phyloP scores from a whole-genome alignment of 2,113 vertebrate species.

The Lophura nycthemera region DNA sequence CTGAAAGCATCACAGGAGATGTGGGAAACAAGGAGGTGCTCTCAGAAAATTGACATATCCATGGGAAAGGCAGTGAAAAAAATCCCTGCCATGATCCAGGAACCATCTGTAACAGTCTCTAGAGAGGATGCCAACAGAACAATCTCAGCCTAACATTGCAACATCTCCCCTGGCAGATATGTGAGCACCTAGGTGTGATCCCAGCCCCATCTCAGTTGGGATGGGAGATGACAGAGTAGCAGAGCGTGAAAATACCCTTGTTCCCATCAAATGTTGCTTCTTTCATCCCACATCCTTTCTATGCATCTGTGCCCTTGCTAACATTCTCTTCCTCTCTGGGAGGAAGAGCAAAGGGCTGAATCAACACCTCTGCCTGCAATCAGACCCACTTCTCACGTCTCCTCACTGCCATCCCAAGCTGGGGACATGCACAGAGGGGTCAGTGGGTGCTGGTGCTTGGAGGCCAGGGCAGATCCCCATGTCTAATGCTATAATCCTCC shows the following conservation, averaged over 20 bases:
- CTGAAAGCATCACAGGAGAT: neutral
- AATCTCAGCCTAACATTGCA: neutral
- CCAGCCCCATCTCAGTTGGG: neutral
- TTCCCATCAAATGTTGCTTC: neutral
- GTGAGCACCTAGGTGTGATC: neutral
- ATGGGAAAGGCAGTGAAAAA: neutral
- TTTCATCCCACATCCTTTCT: neutral
- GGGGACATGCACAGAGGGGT: neutral
- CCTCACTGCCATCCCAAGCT: neutral
- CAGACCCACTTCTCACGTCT: neutral
- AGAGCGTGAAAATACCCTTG: neutral
- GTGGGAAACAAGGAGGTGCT: neutral
- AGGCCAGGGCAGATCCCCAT: slow-evolving; percentile 53
- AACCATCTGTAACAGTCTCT: rapidly evolving
- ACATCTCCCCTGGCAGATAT: neutral
- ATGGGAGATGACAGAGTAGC: neutral
- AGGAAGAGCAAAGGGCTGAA: neutral
- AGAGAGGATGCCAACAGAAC: neutral
- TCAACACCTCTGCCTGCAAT: neutral
- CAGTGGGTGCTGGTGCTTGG: neutral
- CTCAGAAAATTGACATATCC: neutral
- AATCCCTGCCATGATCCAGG: neutral
- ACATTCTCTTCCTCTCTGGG: rapidly evolving
- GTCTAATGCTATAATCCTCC: slow-evolving; percentile 68
- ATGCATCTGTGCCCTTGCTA: neutral